A percentile compares a stretch with the other conserved stretches of the same genome.
Evolutionary conservation across 2,888 invertebrate species (phyloP).

Genomic region (Cephalotes varians): DNA sequence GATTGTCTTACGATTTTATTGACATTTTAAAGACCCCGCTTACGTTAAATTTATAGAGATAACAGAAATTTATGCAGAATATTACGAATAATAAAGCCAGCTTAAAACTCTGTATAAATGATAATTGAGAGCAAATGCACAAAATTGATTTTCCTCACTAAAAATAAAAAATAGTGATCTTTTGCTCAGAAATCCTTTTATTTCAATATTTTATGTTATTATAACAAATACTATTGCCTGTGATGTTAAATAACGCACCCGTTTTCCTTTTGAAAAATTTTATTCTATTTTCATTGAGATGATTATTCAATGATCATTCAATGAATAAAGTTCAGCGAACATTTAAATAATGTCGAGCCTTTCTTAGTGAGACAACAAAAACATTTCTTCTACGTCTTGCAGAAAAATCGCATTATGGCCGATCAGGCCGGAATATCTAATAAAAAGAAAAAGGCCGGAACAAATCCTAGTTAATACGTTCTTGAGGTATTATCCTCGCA

Average conservation of each 20-base stretch:
- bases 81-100: not conserved
- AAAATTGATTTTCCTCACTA: not conserved
- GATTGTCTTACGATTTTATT: slow-evolving; percentile 9
- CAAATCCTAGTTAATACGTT: slow-evolving; percentile 71
- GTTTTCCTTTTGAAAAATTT: not conserved
- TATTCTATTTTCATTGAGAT: not conserved
- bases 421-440: slow-evolving; percentile 54
- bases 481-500: slow-evolving; percentile 67
- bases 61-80: not conserved
- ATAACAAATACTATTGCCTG: not conserved
- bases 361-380: not conserved
- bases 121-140: not conserved
- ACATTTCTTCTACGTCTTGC: not conserved
- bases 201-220: not conserved
- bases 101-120: not conserved
- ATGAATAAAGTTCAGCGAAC: not conserved
- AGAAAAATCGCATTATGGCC: slow-evolving; percentile 15
- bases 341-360: not conserved
- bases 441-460: slow-evolving; percentile 50
- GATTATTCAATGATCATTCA: not conserved
- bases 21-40: not conserved
- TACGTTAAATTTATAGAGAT: not conserved
- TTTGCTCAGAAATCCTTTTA: not conserved
- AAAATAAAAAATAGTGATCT: not conserved
- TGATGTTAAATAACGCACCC: not conserved